Conservation (phyloP, 2,113 vertebrate species). For the Marcusenius ussheri region DNA sequence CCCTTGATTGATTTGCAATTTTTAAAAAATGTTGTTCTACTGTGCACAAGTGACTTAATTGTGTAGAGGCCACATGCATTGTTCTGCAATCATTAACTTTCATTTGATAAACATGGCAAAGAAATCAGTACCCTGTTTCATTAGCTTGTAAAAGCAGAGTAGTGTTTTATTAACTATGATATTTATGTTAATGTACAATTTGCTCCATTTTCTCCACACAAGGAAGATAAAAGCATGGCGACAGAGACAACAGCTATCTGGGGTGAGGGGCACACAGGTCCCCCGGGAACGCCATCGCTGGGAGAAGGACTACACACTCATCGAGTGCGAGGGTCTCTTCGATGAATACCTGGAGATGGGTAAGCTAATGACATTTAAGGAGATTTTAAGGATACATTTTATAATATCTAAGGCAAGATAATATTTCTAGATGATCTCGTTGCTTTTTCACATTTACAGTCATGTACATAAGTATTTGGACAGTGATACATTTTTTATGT, state of each 20-base stretch:
- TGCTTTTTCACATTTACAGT: neutral
- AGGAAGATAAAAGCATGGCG: conserved; percentile 68
- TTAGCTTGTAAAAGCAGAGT: neutral
- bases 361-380: conserved; percentile 32
- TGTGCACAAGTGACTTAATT: neutral
- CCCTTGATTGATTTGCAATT: neutral
- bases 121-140: neutral
- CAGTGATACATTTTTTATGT: neutral
- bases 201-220: neutral
- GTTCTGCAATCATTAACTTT: neutral
- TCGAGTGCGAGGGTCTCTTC: conserved; percentile 63
- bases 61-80: neutral
- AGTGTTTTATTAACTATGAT: neutral
- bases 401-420: neutral
- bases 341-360: conserved; percentile 71
- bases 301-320: conserved; percentile 66
- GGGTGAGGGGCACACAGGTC: conserved; percentile 42
- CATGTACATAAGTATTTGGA: neutral
- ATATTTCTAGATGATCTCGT: neutral
- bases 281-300: conserved; percentile 50
- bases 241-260: conserved; percentile 54
- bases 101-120: neutral
- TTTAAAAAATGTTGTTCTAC: neutral
- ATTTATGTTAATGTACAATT: neutral
- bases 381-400: neutral